Conservation (phyloP, 2,113 vertebrate species). For the Meleagris gallopavo region DNA sequence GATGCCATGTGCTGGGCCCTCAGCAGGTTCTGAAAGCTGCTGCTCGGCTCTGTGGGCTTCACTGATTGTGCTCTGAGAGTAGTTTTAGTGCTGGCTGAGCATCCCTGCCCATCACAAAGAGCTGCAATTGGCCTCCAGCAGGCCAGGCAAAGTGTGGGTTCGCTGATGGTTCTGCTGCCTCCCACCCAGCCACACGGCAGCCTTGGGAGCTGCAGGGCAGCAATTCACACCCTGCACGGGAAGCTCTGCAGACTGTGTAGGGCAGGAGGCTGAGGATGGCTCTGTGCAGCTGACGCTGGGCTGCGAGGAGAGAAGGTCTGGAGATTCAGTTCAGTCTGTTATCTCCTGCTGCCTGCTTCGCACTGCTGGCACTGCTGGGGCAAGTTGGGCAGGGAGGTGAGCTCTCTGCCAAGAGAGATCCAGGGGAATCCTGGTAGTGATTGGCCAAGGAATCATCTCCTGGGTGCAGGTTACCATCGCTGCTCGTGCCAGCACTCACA, state of each 20-base stretch:
- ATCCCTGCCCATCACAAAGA: background rate
- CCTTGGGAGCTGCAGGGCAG: background rate
- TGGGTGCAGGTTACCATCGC: background rate
- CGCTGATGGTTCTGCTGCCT: background rate
- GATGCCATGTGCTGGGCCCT: background rate
- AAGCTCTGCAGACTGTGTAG: background rate
- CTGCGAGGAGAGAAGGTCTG: background rate
- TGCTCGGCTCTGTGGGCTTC: background rate
- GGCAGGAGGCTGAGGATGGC: background rate
- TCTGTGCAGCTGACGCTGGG: background rate
- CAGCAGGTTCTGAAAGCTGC: background rate
- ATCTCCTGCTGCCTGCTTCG: background rate
- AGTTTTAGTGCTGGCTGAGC: background rate
- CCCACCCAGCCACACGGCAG: background rate
- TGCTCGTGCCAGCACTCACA: background rate
- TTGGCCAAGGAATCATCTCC: background rate
- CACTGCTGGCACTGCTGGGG: background rate
- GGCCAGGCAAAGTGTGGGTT: background rate
- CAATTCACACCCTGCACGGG: background rate
- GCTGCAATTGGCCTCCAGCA: background rate
- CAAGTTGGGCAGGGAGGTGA: background rate
- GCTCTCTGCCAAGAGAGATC: background rate
- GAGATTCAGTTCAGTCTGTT: constrained; percentile 18
- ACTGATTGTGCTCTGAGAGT: background rate
- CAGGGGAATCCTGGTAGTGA: background rate